Percentiles rank a stretch among this genome's conserved stretches.
phyloP scores from a whole-genome alignment of 2,888 invertebrate species.

The Dilophus febrilis region DNA sequence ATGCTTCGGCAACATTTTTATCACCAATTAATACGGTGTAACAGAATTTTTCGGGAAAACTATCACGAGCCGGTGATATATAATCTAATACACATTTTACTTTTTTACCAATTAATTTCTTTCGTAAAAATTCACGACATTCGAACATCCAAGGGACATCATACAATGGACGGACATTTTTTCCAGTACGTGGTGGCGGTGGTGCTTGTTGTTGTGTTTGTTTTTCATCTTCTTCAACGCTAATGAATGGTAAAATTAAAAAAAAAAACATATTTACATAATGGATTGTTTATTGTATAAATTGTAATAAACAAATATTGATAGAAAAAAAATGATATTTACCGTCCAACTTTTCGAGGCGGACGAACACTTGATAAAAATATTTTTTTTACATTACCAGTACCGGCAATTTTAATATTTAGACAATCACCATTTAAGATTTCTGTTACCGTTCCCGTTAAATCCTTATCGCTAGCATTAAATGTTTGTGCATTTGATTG shows the following conservation, averaged over 20 bases:
- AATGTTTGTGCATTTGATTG: conserved; percentile 55
- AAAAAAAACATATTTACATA: no score
- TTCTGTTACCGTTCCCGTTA: conserved; percentile 68
- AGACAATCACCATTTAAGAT: conserved; percentile 90
- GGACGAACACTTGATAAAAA: conserved; percentile 92
- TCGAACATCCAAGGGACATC: conserved; percentile 99
- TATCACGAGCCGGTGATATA: conserved; percentile 85
- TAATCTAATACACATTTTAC: conserved; percentile 89
- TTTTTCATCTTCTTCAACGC: conserved; percentile 50
- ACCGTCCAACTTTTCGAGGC: conserved; percentile 51
- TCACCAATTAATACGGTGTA: conserved; percentile 79
- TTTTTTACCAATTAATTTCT: conserved; percentile 88
- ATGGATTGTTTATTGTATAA: no score
- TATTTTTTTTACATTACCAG: conserved; percentile 70
- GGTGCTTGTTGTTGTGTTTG: conserved; percentile 19
- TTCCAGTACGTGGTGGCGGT: conserved; percentile 40
- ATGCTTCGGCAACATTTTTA: conserved; percentile 85
- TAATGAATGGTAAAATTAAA: conserved; percentile 15
- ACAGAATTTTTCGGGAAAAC: conserved; percentile 88
- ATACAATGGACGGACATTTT: conserved; percentile 78
- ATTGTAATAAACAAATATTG: no score
- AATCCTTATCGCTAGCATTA: conserved; percentile 65
- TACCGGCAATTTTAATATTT: conserved; percentile 54
- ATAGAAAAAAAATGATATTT: conserved; percentile 8
- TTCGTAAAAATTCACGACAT: conserved; percentile 89